phyloP scores from a whole-genome alignment of 2,797 vertebrate species.

The Mormyrops boulengeri region DNA sequence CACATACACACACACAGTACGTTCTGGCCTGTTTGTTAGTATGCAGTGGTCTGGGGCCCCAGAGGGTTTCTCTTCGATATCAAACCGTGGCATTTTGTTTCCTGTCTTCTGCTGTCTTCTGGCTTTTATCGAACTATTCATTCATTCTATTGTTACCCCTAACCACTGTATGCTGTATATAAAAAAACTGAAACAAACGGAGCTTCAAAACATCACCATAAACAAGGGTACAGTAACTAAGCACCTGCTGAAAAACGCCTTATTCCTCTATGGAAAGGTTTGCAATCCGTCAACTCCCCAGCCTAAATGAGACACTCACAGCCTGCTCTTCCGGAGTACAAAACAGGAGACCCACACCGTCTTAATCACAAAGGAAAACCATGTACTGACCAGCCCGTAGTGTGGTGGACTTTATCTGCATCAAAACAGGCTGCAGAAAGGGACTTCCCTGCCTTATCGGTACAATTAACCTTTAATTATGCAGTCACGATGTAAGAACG shows the following conservation, averaged over 20 bases:
- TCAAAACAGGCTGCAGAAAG: background rate
- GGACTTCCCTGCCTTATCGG: background rate
- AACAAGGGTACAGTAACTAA: background rate
- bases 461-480: conserved; percentile 9
- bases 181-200: background rate
- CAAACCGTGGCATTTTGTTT: background rate
- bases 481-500: background rate
- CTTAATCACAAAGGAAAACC: background rate
- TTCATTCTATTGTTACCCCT: background rate
- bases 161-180: background rate
- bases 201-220: background rate
- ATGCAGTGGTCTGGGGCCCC: background rate
- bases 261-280: background rate
- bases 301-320: background rate
- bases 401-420: background rate
- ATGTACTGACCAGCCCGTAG: background rate
- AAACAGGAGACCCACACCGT: background rate
- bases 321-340: background rate
- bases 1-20: background rate
- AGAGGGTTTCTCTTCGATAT: background rate
- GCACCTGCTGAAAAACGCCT: background rate
- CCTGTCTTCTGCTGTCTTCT: background rate
- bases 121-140: background rate
- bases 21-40: background rate
- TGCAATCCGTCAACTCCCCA: background rate